phyloP scores from a whole-genome alignment of 1,140 invertebrate genomes.

The Bombus pyrosoma region DNA sequence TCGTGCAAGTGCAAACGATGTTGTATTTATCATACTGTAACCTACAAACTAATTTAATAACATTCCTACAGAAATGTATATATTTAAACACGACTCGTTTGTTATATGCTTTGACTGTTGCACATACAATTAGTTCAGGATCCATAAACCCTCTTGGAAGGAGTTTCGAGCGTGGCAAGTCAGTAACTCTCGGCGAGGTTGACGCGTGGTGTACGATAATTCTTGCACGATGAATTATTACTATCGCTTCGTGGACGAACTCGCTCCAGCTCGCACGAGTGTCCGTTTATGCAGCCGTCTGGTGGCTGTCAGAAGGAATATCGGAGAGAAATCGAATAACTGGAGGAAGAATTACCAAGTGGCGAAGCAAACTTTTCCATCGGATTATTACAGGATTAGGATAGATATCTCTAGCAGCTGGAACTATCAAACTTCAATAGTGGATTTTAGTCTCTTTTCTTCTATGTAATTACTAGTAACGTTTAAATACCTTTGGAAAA shows the following conservation, averaged over 20 bases:
- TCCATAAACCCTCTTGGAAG: too few relatives aligned
- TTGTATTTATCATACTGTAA: too few relatives aligned
- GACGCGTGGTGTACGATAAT: conserved; percentile 5
- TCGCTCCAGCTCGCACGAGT: background rate
- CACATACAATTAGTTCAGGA: background rate
- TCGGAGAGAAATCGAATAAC: background rate
- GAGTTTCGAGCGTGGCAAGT: background rate
- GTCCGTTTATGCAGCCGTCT: background rate
- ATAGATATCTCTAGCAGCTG: background rate
- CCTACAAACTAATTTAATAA: too few relatives aligned
- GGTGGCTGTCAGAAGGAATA: background rate
- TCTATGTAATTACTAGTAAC: background rate
- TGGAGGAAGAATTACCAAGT: background rate
- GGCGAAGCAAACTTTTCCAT: background rate
- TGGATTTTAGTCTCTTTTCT: background rate
- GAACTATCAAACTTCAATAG: background rate
- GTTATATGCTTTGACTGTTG: background rate
- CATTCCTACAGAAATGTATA: background rate
- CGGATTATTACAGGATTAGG: background rate
- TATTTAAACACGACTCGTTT: background rate
- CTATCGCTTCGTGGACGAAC: background rate
- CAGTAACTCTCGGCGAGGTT: background rate
- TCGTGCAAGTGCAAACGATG: too few relatives aligned
- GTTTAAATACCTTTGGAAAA: background rate
- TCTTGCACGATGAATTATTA: conserved; percentile 16